Base-by-base conservation (phyloP, 2,797 vertebrate species). In the Falco naumanni region DNA sequence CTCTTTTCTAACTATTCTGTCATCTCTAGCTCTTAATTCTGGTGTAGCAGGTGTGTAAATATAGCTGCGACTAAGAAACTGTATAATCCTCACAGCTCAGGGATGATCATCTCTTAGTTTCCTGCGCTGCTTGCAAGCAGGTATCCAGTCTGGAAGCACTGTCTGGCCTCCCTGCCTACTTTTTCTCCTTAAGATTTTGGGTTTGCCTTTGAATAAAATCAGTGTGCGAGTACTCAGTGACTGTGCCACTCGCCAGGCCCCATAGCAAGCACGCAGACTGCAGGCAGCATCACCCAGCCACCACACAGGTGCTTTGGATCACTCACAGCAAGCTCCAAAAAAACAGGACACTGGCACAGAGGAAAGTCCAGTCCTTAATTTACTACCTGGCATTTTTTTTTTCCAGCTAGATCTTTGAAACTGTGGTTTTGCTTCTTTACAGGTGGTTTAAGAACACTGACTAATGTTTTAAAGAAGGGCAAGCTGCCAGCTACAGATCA, bases 21-120 rank as follows among this genome's bases (percentile, higher is more conserved):
- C 89, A 91, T 83, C 79, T 86, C 95, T 78, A 93, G 72, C 64
- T 94, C 87, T 89, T 83, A 87, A 68, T 92, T 87, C 76, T 74
- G 34, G 60, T 50, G 48, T 34, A 86, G 45, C 89, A 93, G 87
- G 79, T 91, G 82, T 54, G 53, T 75, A 96, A 95, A 95, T 91
- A 95, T n/a, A 95, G 71, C 91, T 56, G 47, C 21, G 87, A 85
- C 87, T 78, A 92, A 94, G 95, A 89, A 85, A 85, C 13, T 22
- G 6, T 84, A 82, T 84, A 82, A 96, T 80, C 89, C 89, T 88
- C 69, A 72, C 84, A 79, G 63, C 84, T 48, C 71, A 31, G 79
- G 74, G 89, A 94, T 93, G 89, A 92, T 39, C 43, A 57, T 72
- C 61, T 90, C 17, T 89, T 78, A 69, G 59, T 83, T 89, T 61